Conservation (phyloP, 2,113 vertebrate genomes). For the Tangachromis dhanisi region DNA sequence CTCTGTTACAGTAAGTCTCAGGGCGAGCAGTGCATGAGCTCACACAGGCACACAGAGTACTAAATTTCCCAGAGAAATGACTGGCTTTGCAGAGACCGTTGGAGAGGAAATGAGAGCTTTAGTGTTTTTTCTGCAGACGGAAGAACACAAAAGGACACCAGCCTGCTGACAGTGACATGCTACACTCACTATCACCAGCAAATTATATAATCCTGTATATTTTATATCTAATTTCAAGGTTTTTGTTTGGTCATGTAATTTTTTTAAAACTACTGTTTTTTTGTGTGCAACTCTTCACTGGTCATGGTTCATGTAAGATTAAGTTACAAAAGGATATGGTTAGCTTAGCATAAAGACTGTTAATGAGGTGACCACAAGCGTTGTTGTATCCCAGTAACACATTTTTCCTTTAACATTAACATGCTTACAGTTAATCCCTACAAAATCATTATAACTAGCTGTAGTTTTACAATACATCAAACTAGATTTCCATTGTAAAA, state of each 20-base stretch:
- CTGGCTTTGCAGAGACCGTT: neutral
- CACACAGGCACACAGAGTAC: neutral
- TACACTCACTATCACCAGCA: neutral
- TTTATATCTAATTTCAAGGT: neutral
- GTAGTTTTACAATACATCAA: neutral
- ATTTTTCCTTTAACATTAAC: neutral
- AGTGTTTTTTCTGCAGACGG: neutral
- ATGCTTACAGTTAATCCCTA: neutral
- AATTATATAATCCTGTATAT: neutral
- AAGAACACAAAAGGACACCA: neutral
- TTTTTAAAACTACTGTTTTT: neutral
- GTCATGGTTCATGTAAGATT: neutral
- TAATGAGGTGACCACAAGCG: neutral
- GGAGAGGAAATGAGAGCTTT: slow-evolving; percentile 28
- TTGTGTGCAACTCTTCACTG: neutral
- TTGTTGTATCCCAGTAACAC: neutral
- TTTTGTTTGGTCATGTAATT: neutral
- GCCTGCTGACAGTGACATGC: neutral
- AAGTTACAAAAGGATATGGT: neutral
- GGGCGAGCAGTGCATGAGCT: neutral
- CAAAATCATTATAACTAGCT: neutral
- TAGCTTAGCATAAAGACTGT: neutral
- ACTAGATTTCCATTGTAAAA: neutral
- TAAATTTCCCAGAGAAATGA: neutral
- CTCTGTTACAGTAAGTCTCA: slow-evolving; percentile 35